Base-by-base conservation (phyloP, 2,797 vertebrate species). In the Sciaenops ocellatus region DNA sequence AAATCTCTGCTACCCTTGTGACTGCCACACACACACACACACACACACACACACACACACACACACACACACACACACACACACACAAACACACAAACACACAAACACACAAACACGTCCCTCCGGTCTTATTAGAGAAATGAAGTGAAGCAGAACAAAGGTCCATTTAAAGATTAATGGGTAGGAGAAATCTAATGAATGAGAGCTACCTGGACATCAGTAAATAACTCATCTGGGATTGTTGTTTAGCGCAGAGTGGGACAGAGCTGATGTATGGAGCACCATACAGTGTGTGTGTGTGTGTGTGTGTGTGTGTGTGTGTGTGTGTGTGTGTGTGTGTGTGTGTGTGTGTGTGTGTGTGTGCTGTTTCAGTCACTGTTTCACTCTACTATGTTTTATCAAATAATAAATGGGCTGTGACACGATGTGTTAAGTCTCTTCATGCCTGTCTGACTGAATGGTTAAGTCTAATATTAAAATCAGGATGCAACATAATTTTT, bases 1-100 rank as follows among this genome's bases (percentile, higher is more conserved):
- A 71, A 74, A 51, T 30, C 54, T 55, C 44, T 61, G 52, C 41
- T 62, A 48, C 47, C 46, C 70, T 42, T 76, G 75, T 84, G 75
- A 78, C 76, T 24, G 1, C n/a, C 18, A 18, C 46, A 15, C 52
- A 28, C 52, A 41, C 59, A n/a, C 10, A 16, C 24, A n/a, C 48
- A 42, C n/a, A 28, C 10, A 41, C 46, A 15, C 5, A 42, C 69
- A 41, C 18, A 47, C 52, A 34, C 17, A 34, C 44, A 24, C 7
- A 59, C 41, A 57, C 24, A 47, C 26, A 59, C 52, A 59, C 42
- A 64, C 30, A 22, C 24, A n/a, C 60, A 7, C 38, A 22, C 42
- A 26, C 48, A 38, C 28, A 6, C 20, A 16, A 6, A 34, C 30
- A 34, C 30, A 34, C 30, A 34, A 6, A 34, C 30, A 34, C 30